Conservation (phyloP, 2,113 vertebrate species). For the Trogon melanurus region DNA sequence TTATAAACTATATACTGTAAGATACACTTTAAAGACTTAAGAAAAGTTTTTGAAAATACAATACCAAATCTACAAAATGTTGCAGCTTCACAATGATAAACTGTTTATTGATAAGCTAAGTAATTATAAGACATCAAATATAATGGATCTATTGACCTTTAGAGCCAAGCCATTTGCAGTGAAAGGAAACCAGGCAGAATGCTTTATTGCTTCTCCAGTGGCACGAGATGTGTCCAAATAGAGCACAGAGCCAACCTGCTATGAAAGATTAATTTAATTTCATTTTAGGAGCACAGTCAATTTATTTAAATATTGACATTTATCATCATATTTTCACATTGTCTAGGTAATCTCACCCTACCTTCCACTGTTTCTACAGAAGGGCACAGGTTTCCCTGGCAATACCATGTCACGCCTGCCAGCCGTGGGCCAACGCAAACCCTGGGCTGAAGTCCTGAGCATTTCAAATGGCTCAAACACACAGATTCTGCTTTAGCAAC, state of each 20-base stretch:
- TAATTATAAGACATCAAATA: neutral
- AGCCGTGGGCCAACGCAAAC: neutral
- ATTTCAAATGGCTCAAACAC: neutral
- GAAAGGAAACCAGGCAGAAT: neutral
- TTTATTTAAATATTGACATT: neutral
- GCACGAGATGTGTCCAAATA: neutral
- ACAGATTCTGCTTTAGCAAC: neutral
- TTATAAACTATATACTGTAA: neutral
- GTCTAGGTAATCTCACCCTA: neutral
- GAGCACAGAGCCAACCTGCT: neutral
- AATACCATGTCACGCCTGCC: neutral
- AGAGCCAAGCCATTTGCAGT: neutral
- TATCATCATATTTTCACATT: neutral
- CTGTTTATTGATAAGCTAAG: neutral
- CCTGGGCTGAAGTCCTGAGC: neutral
- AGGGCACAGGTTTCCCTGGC: neutral
- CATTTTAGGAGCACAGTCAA: neutral
- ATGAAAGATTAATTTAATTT: neutral
- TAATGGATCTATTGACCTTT: neutral
- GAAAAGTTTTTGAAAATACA: neutral
- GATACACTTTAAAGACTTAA: neutral
- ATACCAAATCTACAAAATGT: neutral
- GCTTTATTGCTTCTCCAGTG: neutral
- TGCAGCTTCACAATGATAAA: neutral
- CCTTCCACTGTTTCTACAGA: neutral